These are phyloP conservation scores for Odontomyia ornata DNA, from an alignment of 2,888 invertebrate genomes.

Conservation along the genomic window DNA sequence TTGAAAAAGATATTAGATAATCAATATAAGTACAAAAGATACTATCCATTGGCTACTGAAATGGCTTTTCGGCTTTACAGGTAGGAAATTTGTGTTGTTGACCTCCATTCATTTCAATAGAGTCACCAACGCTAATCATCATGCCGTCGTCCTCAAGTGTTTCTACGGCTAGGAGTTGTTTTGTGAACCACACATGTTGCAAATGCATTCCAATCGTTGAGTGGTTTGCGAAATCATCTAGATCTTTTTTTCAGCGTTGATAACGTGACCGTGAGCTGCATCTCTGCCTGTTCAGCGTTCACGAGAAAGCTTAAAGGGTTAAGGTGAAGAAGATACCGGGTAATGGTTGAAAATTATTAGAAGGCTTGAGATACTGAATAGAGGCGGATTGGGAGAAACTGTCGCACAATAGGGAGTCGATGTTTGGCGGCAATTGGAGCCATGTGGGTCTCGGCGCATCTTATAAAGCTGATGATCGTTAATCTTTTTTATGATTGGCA, in stretches of 20 bases:
- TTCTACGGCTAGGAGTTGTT: not conserved
- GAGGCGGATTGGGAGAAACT: not conserved
- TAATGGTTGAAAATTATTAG: not conserved
- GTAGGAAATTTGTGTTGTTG: not conserved
- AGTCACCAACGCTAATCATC: not conserved
- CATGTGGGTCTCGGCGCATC: not conserved
- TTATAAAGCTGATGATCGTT: no score
- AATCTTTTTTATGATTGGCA: no score
- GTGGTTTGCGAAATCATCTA: not conserved
- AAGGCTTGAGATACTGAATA: not conserved
- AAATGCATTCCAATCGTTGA: not conserved
- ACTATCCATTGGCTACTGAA: not conserved
- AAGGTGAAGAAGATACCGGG: not conserved
- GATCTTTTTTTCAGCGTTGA: not conserved
- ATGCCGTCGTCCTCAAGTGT: not conserved
- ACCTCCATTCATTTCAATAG: not conserved
- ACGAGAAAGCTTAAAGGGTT: not conserved
- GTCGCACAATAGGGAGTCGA: slow-evolving; percentile 2
- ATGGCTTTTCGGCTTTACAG: not conserved
- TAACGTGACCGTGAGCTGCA: not conserved
- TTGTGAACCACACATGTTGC: not conserved
- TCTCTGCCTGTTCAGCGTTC: not conserved
- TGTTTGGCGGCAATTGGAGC: not conserved
- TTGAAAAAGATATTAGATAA: slow-evolving; percentile 2
- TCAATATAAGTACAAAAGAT: not conserved